These are phyloP conservation scores for Eleginops maclovinus DNA, from an alignment of 2,113 vertebrate species.

Conservation along the genomic window DNA sequence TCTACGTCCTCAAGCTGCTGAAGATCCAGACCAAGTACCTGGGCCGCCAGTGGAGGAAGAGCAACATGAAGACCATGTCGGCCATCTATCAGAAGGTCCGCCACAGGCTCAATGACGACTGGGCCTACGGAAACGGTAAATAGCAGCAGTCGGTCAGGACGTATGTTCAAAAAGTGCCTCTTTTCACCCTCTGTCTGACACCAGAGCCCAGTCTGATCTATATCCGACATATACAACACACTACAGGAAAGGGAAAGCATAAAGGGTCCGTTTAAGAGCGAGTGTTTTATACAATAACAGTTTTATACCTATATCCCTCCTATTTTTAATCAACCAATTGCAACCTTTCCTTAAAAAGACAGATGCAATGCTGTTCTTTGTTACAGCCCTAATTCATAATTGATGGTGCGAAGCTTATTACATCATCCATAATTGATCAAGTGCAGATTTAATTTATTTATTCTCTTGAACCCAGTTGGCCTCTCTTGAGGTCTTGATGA, in stretches of 20 bases:
- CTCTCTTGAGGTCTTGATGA: constrained; percentile 20
- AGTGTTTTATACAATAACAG: too few relatives aligned
- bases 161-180: too few relatives aligned
- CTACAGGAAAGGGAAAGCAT: too few relatives aligned
- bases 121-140: constrained; percentile 97
- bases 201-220: too few relatives aligned
- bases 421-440: not conserved
- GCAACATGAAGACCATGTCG: constrained; percentile 99
- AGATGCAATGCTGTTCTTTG: not conserved
- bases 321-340: not conserved
- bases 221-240: too few relatives aligned
- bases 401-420: not conserved
- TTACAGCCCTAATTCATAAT: not conserved
- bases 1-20: constrained; percentile 95
- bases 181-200: too few relatives aligned
- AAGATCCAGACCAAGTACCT: constrained; percentile 99
- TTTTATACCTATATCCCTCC: not conserved
- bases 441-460: constrained; percentile 1
- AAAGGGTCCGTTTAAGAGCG: too few relatives aligned
- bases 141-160: constrained; percentile 77
- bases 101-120: constrained; percentile 97
- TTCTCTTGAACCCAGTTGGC: constrained; percentile 10
- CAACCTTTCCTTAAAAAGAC: not conserved
- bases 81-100: constrained; percentile 99
- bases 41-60: constrained; percentile 98